These are phyloP conservation scores for Cydia pomonella DNA, from an alignment of 1,140 invertebrate species.

Conservation along the genomic window DNA sequence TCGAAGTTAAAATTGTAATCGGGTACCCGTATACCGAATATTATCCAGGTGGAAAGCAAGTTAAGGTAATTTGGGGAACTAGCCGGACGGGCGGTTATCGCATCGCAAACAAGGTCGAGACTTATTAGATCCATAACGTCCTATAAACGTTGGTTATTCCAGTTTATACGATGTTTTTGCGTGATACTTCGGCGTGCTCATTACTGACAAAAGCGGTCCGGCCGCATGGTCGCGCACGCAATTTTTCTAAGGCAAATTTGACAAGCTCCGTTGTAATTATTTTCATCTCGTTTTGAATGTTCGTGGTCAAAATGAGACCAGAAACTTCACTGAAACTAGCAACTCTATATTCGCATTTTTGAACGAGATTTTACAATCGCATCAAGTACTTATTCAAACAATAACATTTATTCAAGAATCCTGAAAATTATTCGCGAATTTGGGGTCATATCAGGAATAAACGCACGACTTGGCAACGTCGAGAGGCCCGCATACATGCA, in stretches of 20 bases:
- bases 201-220: slow-evolving; percentile 46
- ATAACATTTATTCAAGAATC: background rate
- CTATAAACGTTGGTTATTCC: background rate
- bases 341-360: too few relatives aligned
- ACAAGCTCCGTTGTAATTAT: background rate
- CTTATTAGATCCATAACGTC: background rate
- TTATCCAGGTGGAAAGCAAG: slow-evolving; percentile 21
- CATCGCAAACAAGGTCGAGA: slow-evolving; percentile 39
- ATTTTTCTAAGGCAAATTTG: slow-evolving; percentile 15
- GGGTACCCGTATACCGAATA: slow-evolving; percentile 8
- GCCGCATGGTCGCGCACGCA: slow-evolving; percentile 30
- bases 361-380: background rate
- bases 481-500: slow-evolving; percentile 57
- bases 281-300: background rate
- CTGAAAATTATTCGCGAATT: slow-evolving; percentile 59
- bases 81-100: slow-evolving; percentile 24
- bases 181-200: background rate
- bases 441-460: slow-evolving; percentile 30
- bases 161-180: background rate
- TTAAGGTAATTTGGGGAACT: slow-evolving; percentile 28
- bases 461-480: slow-evolving; percentile 65
- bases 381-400: background rate
- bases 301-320: background rate
- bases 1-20: slow-evolving; percentile 17
- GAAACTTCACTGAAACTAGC: too few relatives aligned